Conservation (phyloP, 2,888 invertebrate species). For the Ceriagrion tenellum region DNA sequence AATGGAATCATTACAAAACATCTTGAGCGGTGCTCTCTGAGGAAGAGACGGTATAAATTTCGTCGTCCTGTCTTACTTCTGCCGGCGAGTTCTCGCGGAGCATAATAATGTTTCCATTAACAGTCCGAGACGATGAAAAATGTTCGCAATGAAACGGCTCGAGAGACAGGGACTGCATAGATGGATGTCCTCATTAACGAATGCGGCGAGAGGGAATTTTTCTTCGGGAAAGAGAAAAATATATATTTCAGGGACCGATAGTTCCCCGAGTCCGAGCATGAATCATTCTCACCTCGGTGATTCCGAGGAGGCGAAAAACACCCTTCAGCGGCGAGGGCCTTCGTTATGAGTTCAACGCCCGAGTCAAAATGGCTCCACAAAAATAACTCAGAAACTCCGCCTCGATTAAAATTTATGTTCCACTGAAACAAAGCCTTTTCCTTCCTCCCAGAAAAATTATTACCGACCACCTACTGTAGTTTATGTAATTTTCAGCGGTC, state of each 20-base stretch:
- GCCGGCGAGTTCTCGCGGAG: not conserved
- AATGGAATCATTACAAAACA: not conserved
- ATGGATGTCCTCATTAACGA: constrained; percentile 4
- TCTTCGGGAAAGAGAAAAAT: not conserved
- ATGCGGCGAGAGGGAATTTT: not conserved
- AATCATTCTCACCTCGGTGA: not conserved
- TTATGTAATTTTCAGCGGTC: too few relatives aligned
- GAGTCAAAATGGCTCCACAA: not conserved
- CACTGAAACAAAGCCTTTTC: too few relatives aligned
- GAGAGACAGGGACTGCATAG: not conserved
- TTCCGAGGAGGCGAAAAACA: not conserved
- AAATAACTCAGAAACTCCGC: too few relatives aligned
- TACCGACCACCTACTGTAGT: too few relatives aligned
- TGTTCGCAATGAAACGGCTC: not conserved
- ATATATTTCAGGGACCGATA: not conserved
- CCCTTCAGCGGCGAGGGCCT: not conserved
- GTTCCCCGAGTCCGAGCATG: not conserved
- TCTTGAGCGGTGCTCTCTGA: not conserved
- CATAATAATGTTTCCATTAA: constrained; percentile 7
- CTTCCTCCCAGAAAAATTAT: too few relatives aligned
- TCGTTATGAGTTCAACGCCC: not conserved
- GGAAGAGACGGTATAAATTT: not conserved
- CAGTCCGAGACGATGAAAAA: not conserved
- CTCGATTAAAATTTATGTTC: too few relatives aligned
- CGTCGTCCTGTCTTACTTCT: not conserved